phyloP scores from a whole-genome alignment of 2,797 vertebrate species.

The Lithobates pipiens region DNA sequence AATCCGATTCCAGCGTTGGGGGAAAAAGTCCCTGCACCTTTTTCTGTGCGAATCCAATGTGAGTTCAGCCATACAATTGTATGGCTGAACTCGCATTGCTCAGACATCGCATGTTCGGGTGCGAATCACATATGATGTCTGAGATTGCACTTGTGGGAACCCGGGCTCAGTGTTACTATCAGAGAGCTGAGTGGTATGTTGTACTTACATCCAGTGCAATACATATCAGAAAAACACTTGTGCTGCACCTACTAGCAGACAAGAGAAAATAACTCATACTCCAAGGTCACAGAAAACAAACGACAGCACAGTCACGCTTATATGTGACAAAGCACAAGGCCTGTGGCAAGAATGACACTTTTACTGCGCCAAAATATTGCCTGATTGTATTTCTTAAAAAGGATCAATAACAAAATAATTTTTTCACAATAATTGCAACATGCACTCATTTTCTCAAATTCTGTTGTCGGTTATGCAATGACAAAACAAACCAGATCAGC shows the following conservation, averaged over 20 bases:
- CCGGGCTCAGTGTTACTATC: neutral
- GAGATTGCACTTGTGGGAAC: too few relatives aligned
- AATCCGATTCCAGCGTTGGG: too few relatives aligned
- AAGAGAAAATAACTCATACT: constrained; percentile 5
- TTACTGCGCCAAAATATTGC: neutral
- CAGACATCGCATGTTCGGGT: too few relatives aligned
- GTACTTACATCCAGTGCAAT: neutral
- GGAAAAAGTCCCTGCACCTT: too few relatives aligned
- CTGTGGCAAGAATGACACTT: neutral
- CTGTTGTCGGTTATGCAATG: too few relatives aligned
- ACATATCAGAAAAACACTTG: constrained; percentile 13
- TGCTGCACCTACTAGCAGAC: neutral
- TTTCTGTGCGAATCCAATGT: too few relatives aligned
- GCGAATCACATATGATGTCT: too few relatives aligned
- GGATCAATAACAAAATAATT: neutral
- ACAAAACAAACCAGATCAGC: too few relatives aligned
- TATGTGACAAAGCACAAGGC: constrained; percentile 5
- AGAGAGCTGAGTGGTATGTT: neutral
- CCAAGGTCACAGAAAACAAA: constrained; percentile 32
- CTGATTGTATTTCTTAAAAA: neutral
- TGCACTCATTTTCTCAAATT: too few relatives aligned
- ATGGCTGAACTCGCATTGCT: too few relatives aligned
- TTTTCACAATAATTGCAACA: too few relatives aligned
- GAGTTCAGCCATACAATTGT: too few relatives aligned
- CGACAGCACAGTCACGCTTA: neutral